Base-by-base conservation (phyloP, 1,140 invertebrate species). In the Drosophila repletoides region DNA sequence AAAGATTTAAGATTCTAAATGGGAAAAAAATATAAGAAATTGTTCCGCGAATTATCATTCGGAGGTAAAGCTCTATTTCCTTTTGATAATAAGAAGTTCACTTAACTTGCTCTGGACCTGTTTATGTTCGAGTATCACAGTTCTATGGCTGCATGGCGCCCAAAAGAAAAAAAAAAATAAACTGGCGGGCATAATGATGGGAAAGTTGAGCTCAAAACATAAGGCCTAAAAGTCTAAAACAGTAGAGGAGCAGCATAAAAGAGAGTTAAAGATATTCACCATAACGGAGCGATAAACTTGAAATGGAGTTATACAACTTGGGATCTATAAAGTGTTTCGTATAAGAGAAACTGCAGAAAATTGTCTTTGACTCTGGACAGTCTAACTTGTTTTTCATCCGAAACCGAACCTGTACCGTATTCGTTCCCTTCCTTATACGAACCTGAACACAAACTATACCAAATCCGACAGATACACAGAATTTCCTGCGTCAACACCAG, bases 401-500 rank as follows among this genome's bases (percentile, higher is more conserved):
- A 36, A 51, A 7, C 14, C 36, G 28, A 55, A 31, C 26, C 9
- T 6, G 31, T 15, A 38, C 34, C 5, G 15, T n/a, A n/a, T n/a
- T n/a, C n/a, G n/a, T n/a, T n/a, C n/a, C n/a, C n/a, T n/a, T n/a
- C n/a, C n/a, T n/a, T n/a, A 38, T 6, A 38, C 5, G 19, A 2
- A 6, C 12, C 15, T 5, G 19, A 6, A 38, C 14, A 38, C 33
- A 2, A 14, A 38, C 12, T 7, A n/a, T n/a, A n/a, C n/a, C 14
- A 46, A 22, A n/a, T 34, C 12, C 46, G 60, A 61, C 61, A 81
- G 77, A 81, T 84, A 81, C 77, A 81, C 64, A 81, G 77, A 84
- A 81, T 77, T 81, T 77, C 73, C 77, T 81, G 73, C 59, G 70
- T 49, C 63, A 63, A n/a, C n/a, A n/a, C n/a, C n/a, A n/a, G n/a